These are phyloP conservation scores for Setophaga kirtlandii DNA, from an alignment of 2,113 vertebrate species.

Conservation along the genomic window DNA sequence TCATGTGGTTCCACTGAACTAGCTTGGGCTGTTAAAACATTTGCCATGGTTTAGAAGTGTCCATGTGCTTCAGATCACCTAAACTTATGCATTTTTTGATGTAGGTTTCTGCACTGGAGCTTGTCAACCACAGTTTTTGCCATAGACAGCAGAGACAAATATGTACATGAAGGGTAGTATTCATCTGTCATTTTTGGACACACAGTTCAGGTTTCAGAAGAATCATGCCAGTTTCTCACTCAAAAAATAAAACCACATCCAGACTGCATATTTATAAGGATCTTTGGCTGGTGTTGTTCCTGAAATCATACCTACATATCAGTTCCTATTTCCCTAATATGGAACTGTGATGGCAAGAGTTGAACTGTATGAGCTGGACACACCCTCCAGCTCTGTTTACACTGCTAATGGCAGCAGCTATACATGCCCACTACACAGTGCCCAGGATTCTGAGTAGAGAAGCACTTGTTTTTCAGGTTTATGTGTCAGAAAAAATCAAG, in stretches of 20 bases:
- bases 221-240: neutral
- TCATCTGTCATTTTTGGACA: neutral
- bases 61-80: neutral
- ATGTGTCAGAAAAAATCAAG: neutral
- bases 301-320: neutral
- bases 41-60: neutral
- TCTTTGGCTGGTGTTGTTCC: neutral
- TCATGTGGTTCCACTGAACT: neutral
- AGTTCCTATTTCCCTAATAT: neutral
- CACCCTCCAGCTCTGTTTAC: neutral
- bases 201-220: neutral
- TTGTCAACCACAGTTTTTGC: neutral
- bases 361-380: neutral
- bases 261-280: neutral
- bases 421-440: fast-evolving
- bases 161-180: neutral
- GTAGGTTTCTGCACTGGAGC: neutral
- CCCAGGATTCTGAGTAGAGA: neutral
- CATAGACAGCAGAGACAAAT: neutral
- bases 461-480: neutral
- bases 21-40: neutral
- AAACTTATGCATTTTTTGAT: neutral
- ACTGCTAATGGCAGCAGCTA: neutral
- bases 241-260: neutral
- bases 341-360: neutral